phyloP scores from a whole-genome alignment of 2,113 vertebrate species.

The Eira barbara region DNA sequence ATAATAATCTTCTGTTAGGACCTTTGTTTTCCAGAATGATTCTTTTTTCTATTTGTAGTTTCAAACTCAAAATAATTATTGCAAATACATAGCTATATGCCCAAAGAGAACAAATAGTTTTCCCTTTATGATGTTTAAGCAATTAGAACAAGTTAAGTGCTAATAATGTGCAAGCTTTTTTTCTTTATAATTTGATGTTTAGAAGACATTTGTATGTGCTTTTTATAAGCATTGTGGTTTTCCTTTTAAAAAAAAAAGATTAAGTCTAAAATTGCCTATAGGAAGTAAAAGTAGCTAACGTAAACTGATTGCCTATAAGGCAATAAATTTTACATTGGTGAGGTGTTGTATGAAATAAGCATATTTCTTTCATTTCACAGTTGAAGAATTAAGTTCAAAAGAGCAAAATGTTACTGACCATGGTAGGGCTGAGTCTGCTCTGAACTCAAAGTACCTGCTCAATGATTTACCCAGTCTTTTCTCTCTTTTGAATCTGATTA shows the following conservation, averaged over 20 bases:
- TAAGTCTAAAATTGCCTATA: not conserved
- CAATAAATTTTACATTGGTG: not conserved
- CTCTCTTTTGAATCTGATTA: not conserved
- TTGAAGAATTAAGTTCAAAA: not conserved
- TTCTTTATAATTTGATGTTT: not conserved
- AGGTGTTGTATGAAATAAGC: not conserved
- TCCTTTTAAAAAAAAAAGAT: not conserved
- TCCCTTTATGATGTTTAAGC: not conserved
- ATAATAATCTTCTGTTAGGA: not conserved
- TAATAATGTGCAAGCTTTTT: not conserved
- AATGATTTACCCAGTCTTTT: accelerated
- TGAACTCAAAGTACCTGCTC: not conserved
- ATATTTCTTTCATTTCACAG: not conserved
- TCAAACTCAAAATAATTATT: not conserved
- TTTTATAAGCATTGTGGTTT: not conserved
- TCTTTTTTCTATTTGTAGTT: not conserved
- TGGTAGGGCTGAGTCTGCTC: accelerated
- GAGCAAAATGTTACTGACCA: not conserved
- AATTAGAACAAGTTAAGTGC: not conserved
- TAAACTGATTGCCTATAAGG: not conserved
- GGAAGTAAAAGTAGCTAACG: not conserved
- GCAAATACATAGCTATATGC: not conserved
- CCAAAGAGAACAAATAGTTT: not conserved
- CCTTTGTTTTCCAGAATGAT: not conserved
- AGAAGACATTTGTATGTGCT: not conserved